Conservation (phyloP, 2,888 invertebrate genomes). For the Branchellion lobata region DNA sequence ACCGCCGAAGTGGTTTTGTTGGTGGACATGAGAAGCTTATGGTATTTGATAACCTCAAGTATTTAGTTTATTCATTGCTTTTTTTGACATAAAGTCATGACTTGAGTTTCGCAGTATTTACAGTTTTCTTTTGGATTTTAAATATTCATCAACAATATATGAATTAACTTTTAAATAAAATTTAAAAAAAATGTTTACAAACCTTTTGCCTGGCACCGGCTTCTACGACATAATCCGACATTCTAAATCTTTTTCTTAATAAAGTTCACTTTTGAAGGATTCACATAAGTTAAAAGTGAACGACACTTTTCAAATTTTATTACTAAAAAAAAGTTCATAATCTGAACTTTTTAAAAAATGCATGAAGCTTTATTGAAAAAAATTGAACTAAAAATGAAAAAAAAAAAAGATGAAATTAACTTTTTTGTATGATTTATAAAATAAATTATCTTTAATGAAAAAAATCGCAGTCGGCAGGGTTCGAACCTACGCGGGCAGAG, state of each 20-base stretch:
- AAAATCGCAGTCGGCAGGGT: constrained; percentile 47
- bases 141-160: too few species aligned
- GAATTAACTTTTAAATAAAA: too few species aligned
- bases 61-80: too few species aligned
- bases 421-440: background rate
- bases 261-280: background rate
- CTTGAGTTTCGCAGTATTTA: too few species aligned
- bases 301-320: background rate
- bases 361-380: background rate
- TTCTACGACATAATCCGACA: constrained; percentile 11
- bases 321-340: constrained; percentile 1
- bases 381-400: background rate
- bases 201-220: background rate
- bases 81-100: too few species aligned
- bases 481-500: constrained; percentile 50
- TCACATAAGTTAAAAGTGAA: background rate
- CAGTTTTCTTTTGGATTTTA: too few species aligned
- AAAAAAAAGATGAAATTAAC: background rate
- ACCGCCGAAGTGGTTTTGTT: too few species aligned
- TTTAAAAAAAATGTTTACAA: background rate
- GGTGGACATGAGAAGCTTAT: too few species aligned
- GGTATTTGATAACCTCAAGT: too few species aligned
- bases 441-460: background rate
- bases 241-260: background rate
- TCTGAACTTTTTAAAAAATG: background rate